These are phyloP conservation scores for Solenopsis invicta DNA, from an alignment of 1,140 invertebrate species.

Conservation along the genomic window DNA sequence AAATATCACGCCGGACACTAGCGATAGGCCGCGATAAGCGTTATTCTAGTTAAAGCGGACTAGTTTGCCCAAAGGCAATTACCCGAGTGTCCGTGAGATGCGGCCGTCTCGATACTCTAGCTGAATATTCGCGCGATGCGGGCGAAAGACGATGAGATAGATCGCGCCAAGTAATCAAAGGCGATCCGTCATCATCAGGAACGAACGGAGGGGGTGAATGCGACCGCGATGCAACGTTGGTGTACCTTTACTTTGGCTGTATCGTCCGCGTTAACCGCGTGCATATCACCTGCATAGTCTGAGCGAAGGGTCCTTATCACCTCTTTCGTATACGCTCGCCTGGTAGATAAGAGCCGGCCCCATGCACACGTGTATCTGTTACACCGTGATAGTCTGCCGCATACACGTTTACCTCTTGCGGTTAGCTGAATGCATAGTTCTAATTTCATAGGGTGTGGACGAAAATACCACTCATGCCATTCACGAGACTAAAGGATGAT, in stretches of 20 bases:
- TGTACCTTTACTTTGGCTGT: neutral
- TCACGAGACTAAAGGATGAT: neutral
- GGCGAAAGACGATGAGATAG: conserved; percentile 70
- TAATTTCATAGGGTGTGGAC: conserved; percentile 60
- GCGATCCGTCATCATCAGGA: conserved; percentile 79
- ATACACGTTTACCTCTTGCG: neutral
- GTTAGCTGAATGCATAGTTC: conserved; percentile 57
- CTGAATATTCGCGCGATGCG: neutral
- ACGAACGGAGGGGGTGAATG: conserved; percentile 46
- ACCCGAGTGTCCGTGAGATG: conserved; percentile 57
- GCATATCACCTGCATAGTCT: conserved; percentile 36
- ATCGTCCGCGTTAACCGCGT: conserved; percentile 13
- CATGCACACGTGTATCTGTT: conserved; percentile 33
- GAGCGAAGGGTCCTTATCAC: conserved; percentile 63
- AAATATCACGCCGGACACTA: neutral
- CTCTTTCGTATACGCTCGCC: conserved; percentile 4
- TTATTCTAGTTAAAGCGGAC: conserved; percentile 57
- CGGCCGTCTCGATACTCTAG: neutral
- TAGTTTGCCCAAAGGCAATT: conserved; percentile 68
- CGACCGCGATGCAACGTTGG: conserved; percentile 23
- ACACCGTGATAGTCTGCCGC: neutral
- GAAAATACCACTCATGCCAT: conserved; percentile 19
- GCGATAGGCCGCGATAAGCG: conserved; percentile 58
- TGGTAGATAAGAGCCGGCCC: conserved; percentile 59
- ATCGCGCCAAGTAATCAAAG: conserved; percentile 76